Percentiles rank a stretch among this genome's conserved stretches.
Evolutionary conservation across 2,113 vertebrate genomes (phyloP).

Genomic region (Cromileptes altivelis): DNA sequence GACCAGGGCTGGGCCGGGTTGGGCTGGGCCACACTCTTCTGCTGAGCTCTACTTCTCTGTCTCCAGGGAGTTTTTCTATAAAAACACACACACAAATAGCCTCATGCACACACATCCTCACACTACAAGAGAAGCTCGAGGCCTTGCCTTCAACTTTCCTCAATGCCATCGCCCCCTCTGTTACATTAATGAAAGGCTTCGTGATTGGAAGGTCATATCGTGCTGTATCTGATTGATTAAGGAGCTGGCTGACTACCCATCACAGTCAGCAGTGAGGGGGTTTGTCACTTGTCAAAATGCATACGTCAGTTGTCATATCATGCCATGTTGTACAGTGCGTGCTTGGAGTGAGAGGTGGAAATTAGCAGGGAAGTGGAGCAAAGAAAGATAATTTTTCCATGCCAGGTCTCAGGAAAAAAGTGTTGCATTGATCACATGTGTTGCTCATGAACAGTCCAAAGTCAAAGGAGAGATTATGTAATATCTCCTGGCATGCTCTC

Average conservation of each 20-base stretch:
- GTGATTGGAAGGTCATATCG: constrained; percentile 9
- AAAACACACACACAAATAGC: constrained; percentile 60
- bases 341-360: constrained; percentile 1
- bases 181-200: background rate
- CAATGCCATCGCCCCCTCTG: background rate
- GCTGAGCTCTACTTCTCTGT: constrained; percentile 55
- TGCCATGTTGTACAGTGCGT: background rate
- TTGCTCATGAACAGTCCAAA: constrained; percentile 45
- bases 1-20: constrained; percentile 19
- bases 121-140: constrained; percentile 41
- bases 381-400: constrained; percentile 5
- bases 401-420: background rate
- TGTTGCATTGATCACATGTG: constrained; percentile 41
- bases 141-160: constrained; percentile 4
- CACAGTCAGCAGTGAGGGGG: constrained; percentile 3
- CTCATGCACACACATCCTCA: constrained; percentile 30
- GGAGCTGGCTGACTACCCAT: constrained; percentile 12
- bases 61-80: constrained; percentile 66
- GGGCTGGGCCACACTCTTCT: constrained; percentile 12
- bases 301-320: constrained; percentile 21
- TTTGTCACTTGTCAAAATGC: constrained; percentile 17
- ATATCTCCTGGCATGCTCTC: constrained; percentile 11
- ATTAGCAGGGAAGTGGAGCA: background rate
- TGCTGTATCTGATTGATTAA: constrained; percentile 44
- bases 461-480: constrained; percentile 45